A percentile compares a stretch with the other conserved stretches of the same genome.
These are phyloP conservation scores for Alethe castanea DNA, from an alignment of 2,113 vertebrate species.

Conservation along the genomic window DNA sequence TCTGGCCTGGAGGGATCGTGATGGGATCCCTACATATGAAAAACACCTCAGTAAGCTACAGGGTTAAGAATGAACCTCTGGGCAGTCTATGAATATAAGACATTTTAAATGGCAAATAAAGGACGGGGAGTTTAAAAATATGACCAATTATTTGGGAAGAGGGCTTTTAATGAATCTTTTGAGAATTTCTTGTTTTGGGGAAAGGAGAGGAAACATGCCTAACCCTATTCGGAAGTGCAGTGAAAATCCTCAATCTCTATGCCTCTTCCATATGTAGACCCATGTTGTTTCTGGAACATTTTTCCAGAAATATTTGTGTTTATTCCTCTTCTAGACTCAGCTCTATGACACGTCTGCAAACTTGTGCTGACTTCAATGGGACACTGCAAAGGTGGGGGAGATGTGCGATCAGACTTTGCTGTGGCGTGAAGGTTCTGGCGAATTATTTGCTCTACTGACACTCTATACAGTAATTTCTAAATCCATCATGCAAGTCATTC, in stretches of 20 bases:
- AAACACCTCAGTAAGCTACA: neutral
- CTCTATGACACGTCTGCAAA: neutral
- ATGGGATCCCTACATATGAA: neutral
- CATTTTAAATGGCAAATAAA: neutral
- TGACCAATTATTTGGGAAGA: neutral
- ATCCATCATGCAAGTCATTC: neutral
- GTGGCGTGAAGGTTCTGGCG: neutral
- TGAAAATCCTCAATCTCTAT: neutral
- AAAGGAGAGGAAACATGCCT: neutral
- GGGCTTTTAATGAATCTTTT: neutral
- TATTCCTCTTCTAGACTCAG: neutral
- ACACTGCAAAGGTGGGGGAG: neutral
- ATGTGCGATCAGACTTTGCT: rapidly evolving
- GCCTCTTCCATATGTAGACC: neutral
- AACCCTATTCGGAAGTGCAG: neutral
- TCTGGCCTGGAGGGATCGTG: neutral
- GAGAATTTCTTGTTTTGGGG: neutral
- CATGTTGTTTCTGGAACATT: neutral
- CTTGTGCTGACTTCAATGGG: neutral
- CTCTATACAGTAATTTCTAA: neutral
- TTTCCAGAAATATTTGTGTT: neutral
- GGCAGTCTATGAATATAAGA: neutral
- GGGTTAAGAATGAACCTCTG: neutral
- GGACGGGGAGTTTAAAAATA: neutral
- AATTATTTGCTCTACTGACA: neutral